A percentile compares a stretch with the other conserved stretches of the same genome.
phyloP scores from a whole-genome alignment of 1,140 invertebrate genomes.

The Conus betulinus region DNA sequence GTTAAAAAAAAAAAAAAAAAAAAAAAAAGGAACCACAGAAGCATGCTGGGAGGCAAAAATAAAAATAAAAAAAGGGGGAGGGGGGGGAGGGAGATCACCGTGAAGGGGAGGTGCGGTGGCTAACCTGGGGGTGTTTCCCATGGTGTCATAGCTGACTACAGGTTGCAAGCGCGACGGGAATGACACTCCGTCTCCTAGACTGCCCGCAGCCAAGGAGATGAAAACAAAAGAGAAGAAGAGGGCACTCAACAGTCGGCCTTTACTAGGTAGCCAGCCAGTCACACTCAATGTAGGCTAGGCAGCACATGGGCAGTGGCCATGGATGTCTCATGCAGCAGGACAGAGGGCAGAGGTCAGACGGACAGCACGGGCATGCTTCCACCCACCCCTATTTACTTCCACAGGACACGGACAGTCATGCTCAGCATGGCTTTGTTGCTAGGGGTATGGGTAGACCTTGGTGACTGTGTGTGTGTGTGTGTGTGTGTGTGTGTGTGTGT shows the following conservation, averaged over 20 bases:
- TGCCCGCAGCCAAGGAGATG: constrained; percentile 75
- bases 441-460: too few relatives aligned
- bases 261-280: constrained; percentile 20
- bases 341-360: background rate
- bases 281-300: background rate
- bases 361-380: too few relatives aligned
- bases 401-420: too few relatives aligned
- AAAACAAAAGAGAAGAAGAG: constrained; percentile 38
- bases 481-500: constrained; percentile 6
- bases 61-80: background rate
- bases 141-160: constrained; percentile 85
- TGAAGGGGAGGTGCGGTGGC: constrained; percentile 10
- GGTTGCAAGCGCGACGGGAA: constrained; percentile 86
- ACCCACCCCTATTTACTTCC: too few relatives aligned
- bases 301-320: background rate
- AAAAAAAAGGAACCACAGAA: background rate
- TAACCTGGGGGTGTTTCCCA: constrained; percentile 84
- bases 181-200: constrained; percentile 91
- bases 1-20: background rate
- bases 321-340: background rate
- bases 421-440: too few relatives aligned
- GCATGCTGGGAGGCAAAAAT: constrained; percentile 1
- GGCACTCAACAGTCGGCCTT: background rate
- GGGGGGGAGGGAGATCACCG: background rate
- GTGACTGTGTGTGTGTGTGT: background rate